A percentile compares a stretch with the other conserved stretches of the same genome.
Evolutionary conservation across 2,888 invertebrate genomes (phyloP).

Genomic region (Frankliniella intonsa): DNA sequence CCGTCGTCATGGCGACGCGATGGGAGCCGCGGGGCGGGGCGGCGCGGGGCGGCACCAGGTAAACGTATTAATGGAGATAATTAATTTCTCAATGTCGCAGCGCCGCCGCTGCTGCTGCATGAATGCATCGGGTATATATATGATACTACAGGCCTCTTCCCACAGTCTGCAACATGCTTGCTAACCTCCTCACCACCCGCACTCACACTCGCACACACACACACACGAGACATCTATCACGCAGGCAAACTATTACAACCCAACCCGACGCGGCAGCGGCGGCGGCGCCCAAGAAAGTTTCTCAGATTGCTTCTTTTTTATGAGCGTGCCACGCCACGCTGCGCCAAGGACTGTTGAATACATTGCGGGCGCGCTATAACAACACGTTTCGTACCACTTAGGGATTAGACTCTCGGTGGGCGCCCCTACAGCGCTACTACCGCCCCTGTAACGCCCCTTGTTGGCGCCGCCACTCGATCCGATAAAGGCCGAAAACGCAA

Average conservation of each 20-base stretch:
- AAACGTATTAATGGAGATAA: neutral
- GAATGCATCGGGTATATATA: too few relatives aligned
- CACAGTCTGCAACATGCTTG: neutral
- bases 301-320: slow-evolving; percentile 11
- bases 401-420: neutral
- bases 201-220: neutral
- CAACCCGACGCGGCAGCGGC: neutral
- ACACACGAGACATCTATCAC: neutral
- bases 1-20: neutral
- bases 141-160: neutral
- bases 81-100: slow-evolving; percentile 19
- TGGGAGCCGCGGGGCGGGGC: neutral
- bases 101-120: neutral
- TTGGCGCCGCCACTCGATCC: too few relatives aligned
- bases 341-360: neutral
- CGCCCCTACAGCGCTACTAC: too few relatives aligned
- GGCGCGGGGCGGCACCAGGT: neutral
- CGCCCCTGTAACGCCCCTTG: too few relatives aligned
- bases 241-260: neutral
- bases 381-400: neutral
- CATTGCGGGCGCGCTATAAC: neutral
- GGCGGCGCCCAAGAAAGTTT: neutral
- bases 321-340: neutral
- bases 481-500: too few relatives aligned
- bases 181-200: neutral